Percentiles rank a stretch among this genome's conserved stretches.
These are phyloP conservation scores for Psittacula cyanocephala DNA, from an alignment of 2,113 vertebrate genomes.

Conservation along the genomic window DNA sequence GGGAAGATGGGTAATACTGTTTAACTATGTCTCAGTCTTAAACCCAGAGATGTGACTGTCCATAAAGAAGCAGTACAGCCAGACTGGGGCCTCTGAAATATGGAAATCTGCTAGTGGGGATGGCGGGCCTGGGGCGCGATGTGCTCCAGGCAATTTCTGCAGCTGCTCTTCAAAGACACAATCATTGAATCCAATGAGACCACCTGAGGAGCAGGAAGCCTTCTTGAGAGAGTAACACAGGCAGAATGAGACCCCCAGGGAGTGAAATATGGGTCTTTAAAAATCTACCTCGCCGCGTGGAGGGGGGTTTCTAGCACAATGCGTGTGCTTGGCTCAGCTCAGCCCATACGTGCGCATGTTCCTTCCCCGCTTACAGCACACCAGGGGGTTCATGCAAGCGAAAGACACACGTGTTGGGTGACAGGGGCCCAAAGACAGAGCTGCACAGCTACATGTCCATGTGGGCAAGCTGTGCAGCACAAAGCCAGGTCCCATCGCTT, in stretches of 20 bases:
- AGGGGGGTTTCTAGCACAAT: not conserved
- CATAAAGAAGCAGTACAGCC: not conserved
- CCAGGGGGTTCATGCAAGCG: not conserved
- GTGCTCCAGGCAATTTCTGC: not conserved
- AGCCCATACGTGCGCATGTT: accelerated
- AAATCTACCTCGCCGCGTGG: not conserved
- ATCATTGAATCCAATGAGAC: not conserved
- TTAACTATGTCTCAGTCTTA: not conserved
- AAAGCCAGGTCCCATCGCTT: not conserved
- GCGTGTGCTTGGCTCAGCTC: accelerated
- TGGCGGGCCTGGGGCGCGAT: not conserved
- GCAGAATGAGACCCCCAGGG: not conserved
- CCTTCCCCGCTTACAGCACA: not conserved
- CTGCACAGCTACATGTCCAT: not conserved
- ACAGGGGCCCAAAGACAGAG: not conserved
- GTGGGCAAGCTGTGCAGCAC: accelerated
- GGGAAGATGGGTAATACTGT: not conserved
- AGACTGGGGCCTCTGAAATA: not conserved
- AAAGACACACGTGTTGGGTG: accelerated
- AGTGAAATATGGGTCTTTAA: not conserved
- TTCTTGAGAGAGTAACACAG: not conserved
- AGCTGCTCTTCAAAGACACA: constrained; percentile 14
- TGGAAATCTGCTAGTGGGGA: not conserved
- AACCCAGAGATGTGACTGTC: not conserved
- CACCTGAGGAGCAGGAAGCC: constrained; percentile 6